Percentiles rank a stretch among this genome's conserved stretches.
phyloP scores from a whole-genome alignment of 2,888 invertebrate species.

The Subacronicta megacephala region DNA sequence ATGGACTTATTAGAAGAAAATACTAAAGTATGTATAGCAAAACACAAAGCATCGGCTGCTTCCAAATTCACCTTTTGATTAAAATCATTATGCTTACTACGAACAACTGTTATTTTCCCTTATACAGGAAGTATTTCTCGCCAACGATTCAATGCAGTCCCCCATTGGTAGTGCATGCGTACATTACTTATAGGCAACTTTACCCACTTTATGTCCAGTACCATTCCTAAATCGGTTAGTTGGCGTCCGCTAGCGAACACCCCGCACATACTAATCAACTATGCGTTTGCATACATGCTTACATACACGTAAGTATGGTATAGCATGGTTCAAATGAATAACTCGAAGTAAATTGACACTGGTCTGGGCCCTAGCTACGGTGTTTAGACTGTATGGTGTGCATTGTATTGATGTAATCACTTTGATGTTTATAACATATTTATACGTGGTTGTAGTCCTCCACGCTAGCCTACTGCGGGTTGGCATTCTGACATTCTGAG shows the following conservation, averaged over 20 bases:
- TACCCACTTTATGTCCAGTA: conserved; percentile 43
- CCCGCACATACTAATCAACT: conserved; percentile 61
- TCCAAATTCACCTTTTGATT: not conserved
- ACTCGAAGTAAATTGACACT: conserved; percentile 52
- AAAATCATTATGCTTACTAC: not conserved
- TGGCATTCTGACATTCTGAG: too few species aligned
- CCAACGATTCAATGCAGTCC: conserved; percentile 20
- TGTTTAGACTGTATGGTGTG: conserved; percentile 42
- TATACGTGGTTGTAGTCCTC: too few species aligned
- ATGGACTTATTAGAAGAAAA: too few species aligned
- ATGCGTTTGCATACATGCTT: conserved; percentile 45
- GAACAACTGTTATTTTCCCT: conserved; percentile 35
- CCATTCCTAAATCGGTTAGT: conserved; percentile 59
- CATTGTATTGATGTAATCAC: conserved; percentile 34
- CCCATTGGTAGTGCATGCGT: conserved; percentile 24
- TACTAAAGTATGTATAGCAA: too few species aligned
- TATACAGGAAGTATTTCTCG: conserved; percentile 1
- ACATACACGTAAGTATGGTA: conserved; percentile 28
- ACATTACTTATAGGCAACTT: conserved; percentile 29
- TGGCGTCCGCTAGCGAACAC: conserved; percentile 57
- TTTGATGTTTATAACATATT: conserved; percentile 28
- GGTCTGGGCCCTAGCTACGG: conserved; percentile 32
- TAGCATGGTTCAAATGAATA: conserved; percentile 57
- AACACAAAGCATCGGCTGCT: too few species aligned
- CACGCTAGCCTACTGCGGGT: too few species aligned